Base-by-base conservation (phyloP, 2,888 invertebrate species). In the Drosophila austrosaltans region DNA sequence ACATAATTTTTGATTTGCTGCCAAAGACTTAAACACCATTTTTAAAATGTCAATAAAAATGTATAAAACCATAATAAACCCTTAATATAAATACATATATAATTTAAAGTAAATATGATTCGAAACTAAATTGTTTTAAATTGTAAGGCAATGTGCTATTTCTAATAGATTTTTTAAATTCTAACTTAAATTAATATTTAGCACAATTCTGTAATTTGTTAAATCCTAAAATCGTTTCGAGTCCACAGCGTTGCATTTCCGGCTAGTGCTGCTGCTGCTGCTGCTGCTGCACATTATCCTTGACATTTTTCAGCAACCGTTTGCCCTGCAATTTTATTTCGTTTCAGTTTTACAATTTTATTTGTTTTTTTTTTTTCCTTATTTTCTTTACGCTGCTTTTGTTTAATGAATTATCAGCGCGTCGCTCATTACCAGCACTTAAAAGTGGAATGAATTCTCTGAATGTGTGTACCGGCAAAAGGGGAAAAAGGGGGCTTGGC, bases 341-440 rank as follows among this genome's bases (percentile, higher is more conserved):
- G 63, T 64, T 72, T 68, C 57, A 56, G 36, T 57, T 59, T 48
- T 62, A 30, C 36, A 36, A 36, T 36, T 36, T 36, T 36, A 48
- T 25, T 48, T 25, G 40, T 54, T 48, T 61, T 56, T 54, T 53
- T 58, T 53, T 39, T 60, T 56, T 48, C 22, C 25, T 60, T 58
- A 48, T 53, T 36, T n/a, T 5, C 5, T 59, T 68, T 75, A 59
- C 20, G 20, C 30, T 58, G 63, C 56, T 78, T 57, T 80, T 80
- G 78, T 74, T 72, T 71, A 71, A 69, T 74, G 76, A 77, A 82
- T 77, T 81, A 82, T 78, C 76, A 74, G 70, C 59, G 73, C 70
- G 79, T 74, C 70, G 79, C 82, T 85, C 79, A 79, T 87, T 85
- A 83, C 67, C 69, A 75, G 72, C 74, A 66, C 78, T 75, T 72